Conservation (phyloP, 1,140 invertebrate species). For the Phocides pigmalion region DNA sequence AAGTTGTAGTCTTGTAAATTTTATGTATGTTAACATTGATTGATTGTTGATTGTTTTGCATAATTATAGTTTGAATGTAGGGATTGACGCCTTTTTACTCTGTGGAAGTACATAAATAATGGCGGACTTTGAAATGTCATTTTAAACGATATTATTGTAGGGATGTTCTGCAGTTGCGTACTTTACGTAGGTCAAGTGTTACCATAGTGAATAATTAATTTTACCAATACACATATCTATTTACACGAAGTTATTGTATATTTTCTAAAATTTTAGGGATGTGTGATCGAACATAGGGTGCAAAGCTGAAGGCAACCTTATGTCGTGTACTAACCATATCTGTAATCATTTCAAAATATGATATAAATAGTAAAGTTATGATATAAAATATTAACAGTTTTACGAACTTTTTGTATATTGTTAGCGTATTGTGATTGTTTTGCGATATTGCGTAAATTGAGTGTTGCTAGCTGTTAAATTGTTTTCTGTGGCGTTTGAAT, state of each 20-base stretch:
- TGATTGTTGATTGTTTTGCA: conserved; percentile 31
- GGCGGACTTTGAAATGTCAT: conserved; percentile 10
- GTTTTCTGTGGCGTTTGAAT: conserved; percentile 38
- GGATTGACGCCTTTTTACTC: conserved; percentile 14
- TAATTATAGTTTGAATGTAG: conserved; percentile 25
- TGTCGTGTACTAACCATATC: conserved; percentile 47
- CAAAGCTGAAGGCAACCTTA: conserved; percentile 57
- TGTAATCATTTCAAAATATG: conserved; percentile 28
- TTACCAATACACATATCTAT: conserved; percentile 73
- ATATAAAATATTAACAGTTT: conserved; percentile 9
- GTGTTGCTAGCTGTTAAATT: conserved; percentile 48
- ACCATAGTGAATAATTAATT: conserved; percentile 77
- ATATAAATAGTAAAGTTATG: conserved; percentile 2
- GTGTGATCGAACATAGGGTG: conserved; percentile 67
- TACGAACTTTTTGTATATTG: conserved; percentile 30
- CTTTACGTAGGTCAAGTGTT: conserved; percentile 68
- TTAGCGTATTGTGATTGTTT: conserved; percentile 30
- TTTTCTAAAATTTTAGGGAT: conserved; percentile 63
- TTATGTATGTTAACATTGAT: conserved; percentile 61
- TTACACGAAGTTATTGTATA: conserved; percentile 73
- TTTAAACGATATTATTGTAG: conserved; percentile 22
- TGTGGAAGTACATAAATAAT: conserved; percentile 1
- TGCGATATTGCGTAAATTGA: conserved; percentile 27
- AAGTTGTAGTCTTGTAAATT: conserved; percentile 79
- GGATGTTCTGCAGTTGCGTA: neutral